Conservation (phyloP, 2,797 vertebrate species). For the Sebastolobus alascanus region DNA sequence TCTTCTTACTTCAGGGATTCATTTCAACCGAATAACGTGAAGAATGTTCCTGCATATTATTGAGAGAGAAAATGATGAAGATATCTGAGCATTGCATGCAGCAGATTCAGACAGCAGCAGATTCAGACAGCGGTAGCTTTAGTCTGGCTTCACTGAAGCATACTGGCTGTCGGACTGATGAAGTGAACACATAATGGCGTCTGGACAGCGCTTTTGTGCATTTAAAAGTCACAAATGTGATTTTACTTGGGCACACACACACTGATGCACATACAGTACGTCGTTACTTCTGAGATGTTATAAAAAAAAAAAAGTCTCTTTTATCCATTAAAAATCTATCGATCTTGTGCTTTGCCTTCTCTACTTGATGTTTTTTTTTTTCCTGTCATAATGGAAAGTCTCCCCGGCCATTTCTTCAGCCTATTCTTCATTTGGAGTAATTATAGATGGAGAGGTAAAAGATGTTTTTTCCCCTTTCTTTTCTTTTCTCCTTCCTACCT, state of each 20-base stretch:
- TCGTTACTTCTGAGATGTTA: constrained; percentile 70
- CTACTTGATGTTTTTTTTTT: constrained; percentile 68
- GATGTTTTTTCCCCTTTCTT: constrained; percentile 76
- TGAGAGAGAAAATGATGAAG: background rate
- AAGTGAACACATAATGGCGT: constrained; percentile 27
- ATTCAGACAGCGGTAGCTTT: constrained; percentile 6
- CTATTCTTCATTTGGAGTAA: constrained; percentile 86
- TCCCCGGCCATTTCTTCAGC: constrained; percentile 76
- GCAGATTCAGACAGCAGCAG: constrained; percentile 17
- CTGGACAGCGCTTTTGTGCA: constrained; percentile 48
- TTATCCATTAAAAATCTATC: constrained; percentile 80
- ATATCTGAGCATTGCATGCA: background rate
- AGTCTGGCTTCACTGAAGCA: constrained; percentile 15
- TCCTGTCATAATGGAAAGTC: constrained; percentile 80
- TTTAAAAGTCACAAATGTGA: constrained; percentile 58
- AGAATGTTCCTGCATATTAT: background rate
- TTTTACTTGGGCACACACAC: constrained; percentile 52
- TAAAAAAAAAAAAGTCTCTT: constrained; percentile 70
- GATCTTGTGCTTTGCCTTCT: constrained; percentile 79
- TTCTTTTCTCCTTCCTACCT: constrained; percentile 72
- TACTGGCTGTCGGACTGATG: constrained; percentile 25
- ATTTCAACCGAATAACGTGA: constrained; percentile 1
- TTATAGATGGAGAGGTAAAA: constrained; percentile 84
- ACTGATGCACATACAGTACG: constrained; percentile 42
- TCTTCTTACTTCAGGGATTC: background rate